These are phyloP conservation scores for Drosophila anceps DNA, from an alignment of 2,888 invertebrate species.

Conservation along the genomic window DNA sequence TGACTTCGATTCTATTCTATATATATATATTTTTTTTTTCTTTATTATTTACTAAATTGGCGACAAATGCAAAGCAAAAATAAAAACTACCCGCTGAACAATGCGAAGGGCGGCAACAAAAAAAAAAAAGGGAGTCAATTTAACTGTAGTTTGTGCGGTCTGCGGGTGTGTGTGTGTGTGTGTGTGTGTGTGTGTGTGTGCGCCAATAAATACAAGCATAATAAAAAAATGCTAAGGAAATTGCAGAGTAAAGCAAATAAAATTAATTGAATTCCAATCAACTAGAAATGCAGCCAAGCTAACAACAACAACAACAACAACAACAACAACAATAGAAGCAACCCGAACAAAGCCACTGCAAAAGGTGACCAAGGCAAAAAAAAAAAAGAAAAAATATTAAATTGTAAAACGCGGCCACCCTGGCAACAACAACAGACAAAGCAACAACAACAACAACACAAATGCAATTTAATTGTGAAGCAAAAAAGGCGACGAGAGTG, in stretches of 20 bases:
- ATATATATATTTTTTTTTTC: conserved; percentile 73
- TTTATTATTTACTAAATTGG: conserved; percentile 82
- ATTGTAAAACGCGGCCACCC: conserved; percentile 58
- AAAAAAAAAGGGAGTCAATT: conserved; percentile 61
- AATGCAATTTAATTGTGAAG: conserved; percentile 76
- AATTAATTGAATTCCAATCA: conserved; percentile 84
- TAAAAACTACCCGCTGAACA: conserved; percentile 35
- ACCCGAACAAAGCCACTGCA: conserved; percentile 44
- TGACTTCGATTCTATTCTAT: conserved; percentile 57
- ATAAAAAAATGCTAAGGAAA: conserved; percentile 80
- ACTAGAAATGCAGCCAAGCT: conserved; percentile 73
- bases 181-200: conserved; percentile 55
- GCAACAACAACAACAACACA: conserved; percentile 27
- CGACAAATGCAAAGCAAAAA: conserved; percentile 75
- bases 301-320: conserved; percentile 46
- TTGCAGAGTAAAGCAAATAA: conserved; percentile 82
- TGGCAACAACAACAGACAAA: conserved; percentile 21
- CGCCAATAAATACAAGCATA: conserved; percentile 77
- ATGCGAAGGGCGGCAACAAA: conserved; percentile 53
- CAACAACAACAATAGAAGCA: conserved; percentile 2
- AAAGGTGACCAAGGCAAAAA: conserved; percentile 43
- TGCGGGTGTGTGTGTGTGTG: conserved; percentile 55
- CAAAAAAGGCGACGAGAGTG: conserved; percentile 31
- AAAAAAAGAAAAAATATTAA: conserved; percentile 56
- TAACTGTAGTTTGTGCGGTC: conserved; percentile 67